phyloP scores from a whole-genome alignment of 2,888 invertebrate genomes.

The Drosophila buzzatii region DNA sequence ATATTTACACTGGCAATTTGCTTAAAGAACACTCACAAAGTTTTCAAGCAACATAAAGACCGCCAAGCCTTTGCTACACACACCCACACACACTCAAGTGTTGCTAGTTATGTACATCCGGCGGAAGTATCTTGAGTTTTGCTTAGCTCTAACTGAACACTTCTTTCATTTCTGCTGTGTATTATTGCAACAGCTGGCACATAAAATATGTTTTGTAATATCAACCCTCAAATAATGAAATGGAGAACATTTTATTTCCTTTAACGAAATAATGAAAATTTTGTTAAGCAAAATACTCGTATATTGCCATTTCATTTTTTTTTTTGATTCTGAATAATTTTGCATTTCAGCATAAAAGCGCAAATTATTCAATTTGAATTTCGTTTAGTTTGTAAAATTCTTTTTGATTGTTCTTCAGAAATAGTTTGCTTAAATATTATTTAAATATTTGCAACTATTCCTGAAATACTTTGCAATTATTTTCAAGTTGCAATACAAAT shows the following conservation, averaged over 20 bases:
- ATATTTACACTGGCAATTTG: slow-evolving; percentile 78
- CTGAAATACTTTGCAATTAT: neutral
- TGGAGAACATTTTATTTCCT: neutral
- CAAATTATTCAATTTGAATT: neutral
- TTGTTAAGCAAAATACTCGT: neutral
- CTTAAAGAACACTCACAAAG: slow-evolving; percentile 61
- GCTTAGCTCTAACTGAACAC: slow-evolving; percentile 48
- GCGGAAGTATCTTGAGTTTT: slow-evolving; percentile 41
- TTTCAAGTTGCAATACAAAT: neutral
- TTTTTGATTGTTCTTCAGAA: neutral
- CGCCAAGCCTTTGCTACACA: slow-evolving; percentile 24
- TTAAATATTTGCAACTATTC: neutral
- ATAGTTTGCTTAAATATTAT: neutral
- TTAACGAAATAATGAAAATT: neutral
- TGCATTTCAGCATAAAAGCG: neutral
- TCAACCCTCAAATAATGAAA: neutral
- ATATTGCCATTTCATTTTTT: too few relatives aligned
- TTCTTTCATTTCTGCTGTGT: slow-evolving; percentile 49
- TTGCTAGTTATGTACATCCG: slow-evolving; percentile 58
- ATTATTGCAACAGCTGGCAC: slow-evolving; percentile 1
- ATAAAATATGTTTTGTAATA: neutral
- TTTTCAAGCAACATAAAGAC: slow-evolving; percentile 28
- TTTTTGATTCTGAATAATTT: too few relatives aligned
- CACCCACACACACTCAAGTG: neutral
- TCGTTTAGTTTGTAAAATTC: too few relatives aligned